Evolutionary conservation across 2,797 vertebrate species (phyloP).

Genomic region (Meda fulgida): DNA sequence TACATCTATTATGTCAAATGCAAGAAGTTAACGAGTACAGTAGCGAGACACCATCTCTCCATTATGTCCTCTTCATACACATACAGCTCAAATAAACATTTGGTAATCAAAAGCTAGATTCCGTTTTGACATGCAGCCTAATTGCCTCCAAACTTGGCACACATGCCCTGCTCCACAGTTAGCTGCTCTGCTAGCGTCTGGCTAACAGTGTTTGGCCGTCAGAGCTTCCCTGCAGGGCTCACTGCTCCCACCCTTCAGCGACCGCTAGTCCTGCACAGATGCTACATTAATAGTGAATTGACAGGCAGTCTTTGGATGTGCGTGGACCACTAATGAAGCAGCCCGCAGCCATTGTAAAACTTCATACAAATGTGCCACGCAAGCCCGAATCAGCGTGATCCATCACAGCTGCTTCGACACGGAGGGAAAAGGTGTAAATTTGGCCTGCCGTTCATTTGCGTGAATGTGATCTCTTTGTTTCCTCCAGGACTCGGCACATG

Average conservation of each 20-base stretch:
- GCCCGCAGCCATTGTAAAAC: slow-evolving; percentile 64
- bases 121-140: slow-evolving; percentile 49
- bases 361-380: slow-evolving; percentile 33
- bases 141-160: slow-evolving; percentile 55
- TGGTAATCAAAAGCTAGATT: slow-evolving; percentile 32
- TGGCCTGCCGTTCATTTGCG: background rate
- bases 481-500: background rate
- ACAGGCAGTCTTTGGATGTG: slow-evolving; percentile 72
- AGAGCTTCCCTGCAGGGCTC: slow-evolving; percentile 45
- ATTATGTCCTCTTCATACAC: slow-evolving; percentile 39
- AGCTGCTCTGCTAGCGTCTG: slow-evolving; percentile 48
- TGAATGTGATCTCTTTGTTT: slow-evolving; percentile 27
- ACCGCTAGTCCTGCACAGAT: slow-evolving; percentile 65
- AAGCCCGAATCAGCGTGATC: slow-evolving; percentile 30
- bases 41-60: background rate
- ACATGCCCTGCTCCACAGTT: slow-evolving; percentile 27
- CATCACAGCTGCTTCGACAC: slow-evolving; percentile 19
- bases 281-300: slow-evolving; percentile 81
- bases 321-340: slow-evolving; percentile 76
- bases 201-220: slow-evolving; percentile 45
- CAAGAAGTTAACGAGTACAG: slow-evolving; percentile 2
- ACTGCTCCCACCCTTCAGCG: slow-evolving; percentile 49
- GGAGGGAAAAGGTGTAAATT: slow-evolving; percentile 33
- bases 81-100: slow-evolving; percentile 37
- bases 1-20: slow-evolving; percentile 3